A percentile compares a stretch with the other conserved stretches of the same genome.
Evolutionary conservation across 2,797 vertebrate genomes (phyloP).

Genomic region (Psittacula derbiana): DNA sequence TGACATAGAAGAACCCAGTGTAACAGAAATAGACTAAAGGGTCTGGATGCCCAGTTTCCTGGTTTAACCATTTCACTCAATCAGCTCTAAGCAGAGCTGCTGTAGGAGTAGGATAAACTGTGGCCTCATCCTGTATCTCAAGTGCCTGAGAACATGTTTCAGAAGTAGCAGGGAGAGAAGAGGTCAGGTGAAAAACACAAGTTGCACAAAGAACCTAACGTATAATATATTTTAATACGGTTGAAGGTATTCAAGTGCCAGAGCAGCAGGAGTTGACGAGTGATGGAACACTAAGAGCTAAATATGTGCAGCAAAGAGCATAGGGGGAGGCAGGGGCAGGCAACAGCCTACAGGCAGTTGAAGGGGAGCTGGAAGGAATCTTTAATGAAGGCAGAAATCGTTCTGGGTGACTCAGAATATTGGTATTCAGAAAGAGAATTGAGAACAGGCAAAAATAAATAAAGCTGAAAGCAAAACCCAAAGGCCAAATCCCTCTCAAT

Average conservation of each 20-base stretch:
- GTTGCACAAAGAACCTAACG: not conserved
- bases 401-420: constrained; percentile 56
- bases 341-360: constrained; percentile 35
- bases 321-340: constrained; percentile 57
- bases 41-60: not conserved
- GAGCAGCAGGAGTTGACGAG: not conserved
- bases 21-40: not conserved
- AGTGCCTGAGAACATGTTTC: not conserved
- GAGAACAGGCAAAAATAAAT: constrained; percentile 64
- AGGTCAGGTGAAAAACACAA: not conserved
- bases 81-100: not conserved
- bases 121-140: not conserved
- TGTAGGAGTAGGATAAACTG: not conserved
- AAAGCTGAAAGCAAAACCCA: constrained; percentile 51
- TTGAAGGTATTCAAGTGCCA: not conserved
- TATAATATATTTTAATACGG: not conserved
- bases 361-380: constrained; percentile 44
- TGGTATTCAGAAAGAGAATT: constrained; percentile 54
- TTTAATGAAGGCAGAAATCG: constrained; percentile 47
- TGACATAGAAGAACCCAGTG: not conserved
- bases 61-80: not conserved
- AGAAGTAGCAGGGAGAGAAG: not conserved
- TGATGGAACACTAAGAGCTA: not conserved
- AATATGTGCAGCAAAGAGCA: constrained; percentile 16
- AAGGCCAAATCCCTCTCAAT: constrained; percentile 49